These are phyloP conservation scores for Lophotis ruficrista DNA, from an alignment of 2,113 vertebrate species.

Conservation along the genomic window DNA sequence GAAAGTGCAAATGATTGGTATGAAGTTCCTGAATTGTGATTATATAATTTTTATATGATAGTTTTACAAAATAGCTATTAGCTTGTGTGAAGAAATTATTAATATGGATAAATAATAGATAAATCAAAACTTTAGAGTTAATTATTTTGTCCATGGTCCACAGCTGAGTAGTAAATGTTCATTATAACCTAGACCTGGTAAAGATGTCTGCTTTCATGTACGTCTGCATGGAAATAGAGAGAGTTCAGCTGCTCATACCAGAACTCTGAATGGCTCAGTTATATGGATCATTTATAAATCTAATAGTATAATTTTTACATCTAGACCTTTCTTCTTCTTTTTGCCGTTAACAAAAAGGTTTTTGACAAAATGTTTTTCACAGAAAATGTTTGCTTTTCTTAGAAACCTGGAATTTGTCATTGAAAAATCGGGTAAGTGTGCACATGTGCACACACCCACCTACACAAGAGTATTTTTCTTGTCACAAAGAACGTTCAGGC, in stretches of 20 bases:
- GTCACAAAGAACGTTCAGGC: not conserved
- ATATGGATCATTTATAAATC: not conserved
- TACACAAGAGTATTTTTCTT: not conserved
- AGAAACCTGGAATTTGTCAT: not conserved
- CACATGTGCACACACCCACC: fast-evolving
- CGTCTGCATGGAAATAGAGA: not conserved
- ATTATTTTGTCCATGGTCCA: not conserved
- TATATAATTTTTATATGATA: not conserved
- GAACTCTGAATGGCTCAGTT: not conserved
- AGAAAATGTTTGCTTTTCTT: not conserved
- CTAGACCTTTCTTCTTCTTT: not conserved
- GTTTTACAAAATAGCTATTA: not conserved
- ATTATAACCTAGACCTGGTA: not conserved
- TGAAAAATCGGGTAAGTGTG: not conserved
- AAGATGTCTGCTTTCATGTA: not conserved
- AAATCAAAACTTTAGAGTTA: not conserved
- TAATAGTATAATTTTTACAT: not conserved
- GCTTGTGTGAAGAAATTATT: not conserved
- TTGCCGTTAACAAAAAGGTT: not conserved
- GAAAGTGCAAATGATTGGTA: not conserved
- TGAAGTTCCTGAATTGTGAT: not conserved
- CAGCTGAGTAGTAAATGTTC: not conserved
- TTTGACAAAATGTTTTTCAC: not conserved
- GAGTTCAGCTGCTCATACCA: not conserved
- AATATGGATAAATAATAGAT: not conserved